Percentiles rank a stretch among this genome's conserved stretches.
Evolutionary conservation across 2,888 invertebrate species (phyloP).

Genomic region (Callinectes sapidus): DNA sequence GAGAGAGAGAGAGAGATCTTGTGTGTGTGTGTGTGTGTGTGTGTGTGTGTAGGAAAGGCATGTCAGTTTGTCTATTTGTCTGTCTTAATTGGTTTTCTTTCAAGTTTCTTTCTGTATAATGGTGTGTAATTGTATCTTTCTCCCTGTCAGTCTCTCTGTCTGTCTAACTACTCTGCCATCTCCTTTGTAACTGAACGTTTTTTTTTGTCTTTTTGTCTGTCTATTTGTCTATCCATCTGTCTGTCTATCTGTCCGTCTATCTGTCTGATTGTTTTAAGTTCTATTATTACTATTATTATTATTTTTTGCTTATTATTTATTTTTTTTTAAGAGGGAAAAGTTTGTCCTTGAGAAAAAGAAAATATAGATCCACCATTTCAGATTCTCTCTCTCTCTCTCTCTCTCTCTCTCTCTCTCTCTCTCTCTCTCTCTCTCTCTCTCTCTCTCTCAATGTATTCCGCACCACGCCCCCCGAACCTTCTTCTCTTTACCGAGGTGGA

Average conservation of each 20-base stretch:
- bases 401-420: conserved; percentile 20
- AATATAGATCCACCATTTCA: not conserved
- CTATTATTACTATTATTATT: too few species aligned
- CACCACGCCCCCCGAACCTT: not conserved
- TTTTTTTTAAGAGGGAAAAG: too few species aligned
- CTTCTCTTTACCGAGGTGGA: not conserved
- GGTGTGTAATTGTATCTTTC: not conserved
- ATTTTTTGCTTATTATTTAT: too few species aligned
- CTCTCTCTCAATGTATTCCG: not conserved
- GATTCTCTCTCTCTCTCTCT: not conserved
- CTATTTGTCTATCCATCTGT: not conserved
- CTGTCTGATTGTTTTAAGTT: too few species aligned
- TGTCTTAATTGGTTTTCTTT: not conserved
- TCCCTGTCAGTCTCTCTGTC: not conserved
- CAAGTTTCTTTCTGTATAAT: not conserved
- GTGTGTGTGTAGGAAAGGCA: not conserved
- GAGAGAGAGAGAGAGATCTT: too few species aligned
- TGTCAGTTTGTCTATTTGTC: not conserved
- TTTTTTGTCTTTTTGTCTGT: too few species aligned
- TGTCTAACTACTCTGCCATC: not conserved
- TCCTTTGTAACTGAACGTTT: not conserved
- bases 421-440: conserved; percentile 7
- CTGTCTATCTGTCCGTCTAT: not conserved
- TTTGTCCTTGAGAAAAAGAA: too few species aligned
- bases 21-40: conserved; percentile 21